These are phyloP conservation scores for Thereva nobilitata DNA, from an alignment of 2,888 invertebrate species.

Conservation along the genomic window DNA sequence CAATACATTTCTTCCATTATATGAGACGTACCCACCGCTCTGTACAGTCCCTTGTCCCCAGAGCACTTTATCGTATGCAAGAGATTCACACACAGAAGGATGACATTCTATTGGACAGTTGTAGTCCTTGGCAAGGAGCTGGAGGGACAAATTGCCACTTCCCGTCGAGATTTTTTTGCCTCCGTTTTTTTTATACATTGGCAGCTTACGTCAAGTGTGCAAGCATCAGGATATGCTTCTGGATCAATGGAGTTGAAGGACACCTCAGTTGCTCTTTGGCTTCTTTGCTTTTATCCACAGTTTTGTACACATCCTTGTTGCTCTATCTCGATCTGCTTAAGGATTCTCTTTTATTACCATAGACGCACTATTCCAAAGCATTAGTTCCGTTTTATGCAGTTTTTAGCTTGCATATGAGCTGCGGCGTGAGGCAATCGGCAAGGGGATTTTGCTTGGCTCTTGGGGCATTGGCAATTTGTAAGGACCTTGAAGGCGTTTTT, in stretches of 20 bases:
- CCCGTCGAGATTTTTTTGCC: constrained; percentile 27
- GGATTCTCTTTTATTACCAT: constrained; percentile 29
- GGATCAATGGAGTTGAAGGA: constrained; percentile 31
- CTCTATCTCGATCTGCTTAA: constrained; percentile 28
- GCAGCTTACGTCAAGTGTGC: constrained; percentile 26
- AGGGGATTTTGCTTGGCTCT: no score
- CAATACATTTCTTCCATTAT: constrained; percentile 56
- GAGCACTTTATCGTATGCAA: constrained; percentile 20
- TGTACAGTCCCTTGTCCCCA: constrained; percentile 12
- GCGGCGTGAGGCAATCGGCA: no score
- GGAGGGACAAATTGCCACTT: constrained; percentile 34
- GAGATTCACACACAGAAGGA: constrained; percentile 24
- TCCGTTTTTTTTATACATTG: constrained; percentile 7
- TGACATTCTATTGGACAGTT: constrained; percentile 19
- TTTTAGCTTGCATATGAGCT: no score
- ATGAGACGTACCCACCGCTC: constrained; percentile 32
- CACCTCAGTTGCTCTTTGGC: constrained; percentile 29
- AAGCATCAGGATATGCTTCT: constrained; percentile 24
- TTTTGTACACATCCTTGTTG: constrained; percentile 30
- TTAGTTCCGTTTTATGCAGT: constrained; percentile 8
- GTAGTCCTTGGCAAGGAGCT: constrained; percentile 21
- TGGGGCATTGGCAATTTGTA: no score
- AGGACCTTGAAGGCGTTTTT: no score
- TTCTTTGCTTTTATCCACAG: constrained; percentile 21
- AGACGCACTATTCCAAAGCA: constrained; percentile 16